Conservation (phyloP, 2,888 invertebrate genomes). For the Timema podura region DNA sequence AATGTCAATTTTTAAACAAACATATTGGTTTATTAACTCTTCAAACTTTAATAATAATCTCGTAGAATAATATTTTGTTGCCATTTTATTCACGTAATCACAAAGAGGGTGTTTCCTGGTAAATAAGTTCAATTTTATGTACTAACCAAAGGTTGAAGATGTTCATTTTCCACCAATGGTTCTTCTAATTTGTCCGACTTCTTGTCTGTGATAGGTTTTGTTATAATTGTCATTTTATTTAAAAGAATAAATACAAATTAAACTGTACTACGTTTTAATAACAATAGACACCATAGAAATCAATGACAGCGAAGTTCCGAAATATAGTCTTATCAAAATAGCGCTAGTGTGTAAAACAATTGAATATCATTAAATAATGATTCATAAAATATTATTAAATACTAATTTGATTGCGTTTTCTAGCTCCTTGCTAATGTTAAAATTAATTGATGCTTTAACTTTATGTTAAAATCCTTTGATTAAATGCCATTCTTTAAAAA, state of each 20-base stretch:
- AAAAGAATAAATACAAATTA: not conserved
- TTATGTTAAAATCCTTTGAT: too few species aligned
- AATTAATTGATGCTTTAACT: too few species aligned
- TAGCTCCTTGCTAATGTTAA: not conserved
- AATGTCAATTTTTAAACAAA: too few species aligned
- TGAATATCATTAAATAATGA: not conserved
- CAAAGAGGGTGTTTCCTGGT: constrained; percentile 14
- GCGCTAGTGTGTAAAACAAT: constrained; percentile 4
- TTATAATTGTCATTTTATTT: constrained; percentile 70
- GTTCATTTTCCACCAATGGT: constrained; percentile 57
- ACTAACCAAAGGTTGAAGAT: constrained; percentile 27
- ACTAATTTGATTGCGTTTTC: not conserved
- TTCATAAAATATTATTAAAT: not conserved
- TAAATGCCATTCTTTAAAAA: too few species aligned
- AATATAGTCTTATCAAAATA: constrained; percentile 14
- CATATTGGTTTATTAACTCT: too few species aligned
- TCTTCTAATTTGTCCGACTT: constrained; percentile 63
- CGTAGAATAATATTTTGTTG: not conserved
- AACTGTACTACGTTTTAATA: constrained; percentile 11
- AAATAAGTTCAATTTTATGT: not conserved
- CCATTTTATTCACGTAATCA: constrained; percentile 11
- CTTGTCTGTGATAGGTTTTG: constrained; percentile 68
- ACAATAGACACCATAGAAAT: constrained; percentile 16
- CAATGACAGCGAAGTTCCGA: constrained; percentile 18
- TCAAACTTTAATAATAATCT: too few species aligned